Percentiles rank a stretch among this genome's conserved stretches.
Conservation (phyloP, 2,113 vertebrate species). For the Phylloscopus whistleri region DNA sequence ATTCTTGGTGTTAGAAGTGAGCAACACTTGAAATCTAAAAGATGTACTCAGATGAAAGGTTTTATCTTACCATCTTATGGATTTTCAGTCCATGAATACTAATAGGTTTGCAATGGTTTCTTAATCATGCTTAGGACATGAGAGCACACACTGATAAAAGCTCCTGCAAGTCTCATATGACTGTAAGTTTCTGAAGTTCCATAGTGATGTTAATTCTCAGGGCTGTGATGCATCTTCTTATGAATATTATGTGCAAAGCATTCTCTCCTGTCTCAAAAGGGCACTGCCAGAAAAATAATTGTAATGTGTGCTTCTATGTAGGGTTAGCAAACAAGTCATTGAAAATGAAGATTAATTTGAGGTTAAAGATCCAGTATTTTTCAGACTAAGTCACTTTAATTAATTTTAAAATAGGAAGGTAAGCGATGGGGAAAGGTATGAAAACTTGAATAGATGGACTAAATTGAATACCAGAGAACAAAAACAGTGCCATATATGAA, state of each 20-base stretch:
- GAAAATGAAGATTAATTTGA: constrained; percentile 40
- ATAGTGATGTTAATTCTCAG: constrained; percentile 28
- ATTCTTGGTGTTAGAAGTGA: constrained; percentile 33
- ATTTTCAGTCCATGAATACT: not conserved
- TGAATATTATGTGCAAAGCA: not conserved
- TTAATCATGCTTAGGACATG: constrained; percentile 55
- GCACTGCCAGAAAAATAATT: not conserved
- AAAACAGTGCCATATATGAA: constrained; percentile 29
- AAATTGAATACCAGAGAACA: constrained; percentile 2
- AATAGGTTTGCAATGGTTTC: constrained; percentile 36
- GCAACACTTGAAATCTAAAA: constrained; percentile 45
- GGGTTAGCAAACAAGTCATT: not conserved
- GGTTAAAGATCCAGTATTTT: constrained; percentile 19
- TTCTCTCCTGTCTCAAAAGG: not conserved
- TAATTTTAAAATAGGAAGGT: not conserved
- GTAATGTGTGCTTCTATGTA: not conserved
- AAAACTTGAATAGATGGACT: constrained; percentile 38
- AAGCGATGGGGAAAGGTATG: not conserved
- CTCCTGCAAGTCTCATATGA: not conserved
- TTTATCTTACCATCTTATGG: constrained; percentile 24
- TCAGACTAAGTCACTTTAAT: constrained; percentile 34
- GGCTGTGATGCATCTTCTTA: not conserved
- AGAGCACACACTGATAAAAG: constrained; percentile 6
- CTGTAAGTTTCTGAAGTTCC: constrained; percentile 39
- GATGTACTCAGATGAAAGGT: not conserved